Evolutionary conservation across 2,888 invertebrate species (phyloP).

Genomic region (Athalia cordata): DNA sequence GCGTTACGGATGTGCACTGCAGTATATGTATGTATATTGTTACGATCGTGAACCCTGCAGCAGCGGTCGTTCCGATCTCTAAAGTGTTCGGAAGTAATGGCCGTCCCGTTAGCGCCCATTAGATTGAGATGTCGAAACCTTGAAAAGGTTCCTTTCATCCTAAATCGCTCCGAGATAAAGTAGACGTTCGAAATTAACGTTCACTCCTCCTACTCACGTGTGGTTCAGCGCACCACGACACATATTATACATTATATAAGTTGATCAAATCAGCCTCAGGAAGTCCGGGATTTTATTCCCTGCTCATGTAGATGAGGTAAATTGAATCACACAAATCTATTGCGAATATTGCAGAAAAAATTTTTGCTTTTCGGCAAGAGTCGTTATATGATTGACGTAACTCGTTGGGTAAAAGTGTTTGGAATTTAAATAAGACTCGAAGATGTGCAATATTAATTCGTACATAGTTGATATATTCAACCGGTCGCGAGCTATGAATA

Average conservation of each 20-base stretch:
- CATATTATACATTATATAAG: no score
- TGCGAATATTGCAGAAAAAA: neutral
- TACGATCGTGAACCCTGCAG: no score
- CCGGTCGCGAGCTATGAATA: neutral
- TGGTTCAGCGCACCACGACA: neutral
- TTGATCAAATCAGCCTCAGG: neutral
- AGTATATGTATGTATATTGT: no score
- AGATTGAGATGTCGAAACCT: constrained; percentile 2
- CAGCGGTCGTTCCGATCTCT: neutral
- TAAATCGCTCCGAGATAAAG: constrained; percentile 27
- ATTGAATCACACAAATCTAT: neutral
- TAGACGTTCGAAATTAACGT: constrained; percentile 28
- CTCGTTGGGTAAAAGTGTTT: neutral
- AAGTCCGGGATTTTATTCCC: neutral
- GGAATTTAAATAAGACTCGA: no score
- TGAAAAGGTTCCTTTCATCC: constrained; percentile 11
- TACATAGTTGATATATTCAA: neutral
- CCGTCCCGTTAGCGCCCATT: constrained; percentile 6
- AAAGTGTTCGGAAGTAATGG: neutral
- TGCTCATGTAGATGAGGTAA: neutral
- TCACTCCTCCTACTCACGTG: constrained; percentile 11
- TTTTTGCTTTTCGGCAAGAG: neutral
- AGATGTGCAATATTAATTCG: no score
- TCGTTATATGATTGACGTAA: neutral
- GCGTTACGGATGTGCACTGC: no score